Percentiles rank a stretch among this genome's conserved stretches.
These are phyloP conservation scores for Chrysocyon brachyurus DNA, from an alignment of 2,797 vertebrate species.

Conservation along the genomic window DNA sequence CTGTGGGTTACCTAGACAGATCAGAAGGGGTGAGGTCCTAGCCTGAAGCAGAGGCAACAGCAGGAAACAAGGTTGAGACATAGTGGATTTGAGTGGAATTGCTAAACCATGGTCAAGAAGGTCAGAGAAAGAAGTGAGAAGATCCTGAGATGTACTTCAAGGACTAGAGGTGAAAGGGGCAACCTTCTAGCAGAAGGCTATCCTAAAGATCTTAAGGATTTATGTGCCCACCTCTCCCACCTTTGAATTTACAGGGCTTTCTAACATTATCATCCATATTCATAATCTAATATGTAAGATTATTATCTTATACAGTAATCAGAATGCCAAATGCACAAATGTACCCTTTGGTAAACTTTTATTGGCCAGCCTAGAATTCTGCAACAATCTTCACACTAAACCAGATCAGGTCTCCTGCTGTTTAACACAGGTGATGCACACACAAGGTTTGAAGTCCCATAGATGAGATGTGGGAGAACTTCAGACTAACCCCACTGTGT, in stretches of 20 bases:
- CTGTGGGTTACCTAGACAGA: neutral
- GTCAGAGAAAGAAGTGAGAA: neutral
- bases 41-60: neutral
- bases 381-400: no score
- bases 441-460: neutral
- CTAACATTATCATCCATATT: neutral
- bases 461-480: neutral
- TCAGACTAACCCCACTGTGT: neutral
- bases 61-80: neutral
- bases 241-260: neutral
- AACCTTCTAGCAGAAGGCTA: no score
- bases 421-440: fast-evolving
- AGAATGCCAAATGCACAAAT: neutral
- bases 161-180: fast-evolving
- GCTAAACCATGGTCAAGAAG: neutral
- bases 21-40: neutral
- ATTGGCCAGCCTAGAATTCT: neutral
- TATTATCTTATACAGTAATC: neutral
- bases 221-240: fast-evolving
- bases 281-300: no score
- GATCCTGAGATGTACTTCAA: neutral
- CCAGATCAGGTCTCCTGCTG: neutral
- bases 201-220: neutral
- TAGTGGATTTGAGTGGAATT: neutral
- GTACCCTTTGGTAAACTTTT: fast-evolving